Percentiles rank a stretch among this genome's conserved stretches.
phyloP scores from a whole-genome alignment of 2,797 vertebrate genomes.

The Chelmon rostratus region DNA sequence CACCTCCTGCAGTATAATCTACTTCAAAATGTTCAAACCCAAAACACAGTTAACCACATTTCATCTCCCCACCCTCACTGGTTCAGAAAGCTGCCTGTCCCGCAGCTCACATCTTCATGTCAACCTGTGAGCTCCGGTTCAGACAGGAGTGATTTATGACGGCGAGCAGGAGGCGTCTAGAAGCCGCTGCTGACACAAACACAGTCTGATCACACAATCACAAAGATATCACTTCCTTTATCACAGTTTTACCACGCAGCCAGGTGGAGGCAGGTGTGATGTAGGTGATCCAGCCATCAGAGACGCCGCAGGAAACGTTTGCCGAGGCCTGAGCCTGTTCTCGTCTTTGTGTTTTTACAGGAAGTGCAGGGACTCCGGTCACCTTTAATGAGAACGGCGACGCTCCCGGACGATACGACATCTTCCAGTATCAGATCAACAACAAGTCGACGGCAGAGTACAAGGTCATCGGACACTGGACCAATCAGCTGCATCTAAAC shows the following conservation, averaged over 20 bases:
- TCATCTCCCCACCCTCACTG: too few species aligned
- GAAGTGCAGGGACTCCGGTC: constrained; percentile 95
- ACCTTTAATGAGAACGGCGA: constrained; percentile 97
- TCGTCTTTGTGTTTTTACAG: constrained; percentile 74
- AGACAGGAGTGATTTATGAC: too few species aligned
- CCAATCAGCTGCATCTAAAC: constrained; percentile 93
- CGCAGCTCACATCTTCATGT: too few species aligned
- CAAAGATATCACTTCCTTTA: background rate
- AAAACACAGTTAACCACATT: too few species aligned
- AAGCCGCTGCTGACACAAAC: background rate
- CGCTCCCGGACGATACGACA: constrained; percentile 96
- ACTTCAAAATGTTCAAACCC: too few species aligned
- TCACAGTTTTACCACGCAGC: background rate
- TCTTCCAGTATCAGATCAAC: constrained; percentile 96
- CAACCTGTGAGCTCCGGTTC: too few species aligned
- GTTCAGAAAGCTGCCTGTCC: too few species aligned
- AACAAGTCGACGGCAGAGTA: constrained; percentile 91
- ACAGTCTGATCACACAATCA: background rate
- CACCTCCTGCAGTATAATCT: too few species aligned
- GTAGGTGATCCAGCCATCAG: too few species aligned
- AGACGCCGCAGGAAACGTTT: too few species aligned
- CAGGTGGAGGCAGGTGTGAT: background rate
- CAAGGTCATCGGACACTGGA: constrained; percentile 97
- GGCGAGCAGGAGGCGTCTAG: background rate
- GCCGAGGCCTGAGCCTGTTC: too few species aligned